Conservation (phyloP, 2,797 vertebrate genomes). For the Crypturellus tataupa region DNA sequence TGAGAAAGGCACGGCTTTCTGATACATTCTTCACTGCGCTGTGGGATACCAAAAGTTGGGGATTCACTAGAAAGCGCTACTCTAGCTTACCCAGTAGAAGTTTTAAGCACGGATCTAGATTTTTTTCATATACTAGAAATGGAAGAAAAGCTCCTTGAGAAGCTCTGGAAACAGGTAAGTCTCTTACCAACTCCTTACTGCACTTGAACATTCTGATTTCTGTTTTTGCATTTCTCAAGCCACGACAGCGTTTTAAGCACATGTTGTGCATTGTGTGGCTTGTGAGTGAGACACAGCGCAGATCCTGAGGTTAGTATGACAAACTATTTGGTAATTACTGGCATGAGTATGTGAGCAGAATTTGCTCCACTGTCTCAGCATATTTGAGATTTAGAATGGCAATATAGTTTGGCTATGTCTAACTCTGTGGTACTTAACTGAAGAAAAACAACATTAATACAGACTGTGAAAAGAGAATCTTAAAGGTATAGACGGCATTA, state of each 20-base stretch:
- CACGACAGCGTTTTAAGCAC: background rate
- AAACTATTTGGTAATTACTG: slow-evolving; percentile 29
- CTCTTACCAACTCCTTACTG: background rate
- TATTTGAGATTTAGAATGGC: background rate
- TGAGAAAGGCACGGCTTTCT: background rate
- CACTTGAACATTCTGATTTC: background rate
- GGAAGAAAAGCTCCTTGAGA: background rate
- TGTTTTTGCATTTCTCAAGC: background rate
- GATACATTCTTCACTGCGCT: background rate
- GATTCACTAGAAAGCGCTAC: background rate
- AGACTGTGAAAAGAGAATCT: background rate
- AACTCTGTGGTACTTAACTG: background rate
- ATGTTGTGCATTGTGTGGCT: background rate
- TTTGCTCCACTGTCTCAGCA: slow-evolving; percentile 21
- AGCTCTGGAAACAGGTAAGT: background rate
- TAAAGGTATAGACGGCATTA: background rate
- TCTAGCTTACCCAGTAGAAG: background rate
- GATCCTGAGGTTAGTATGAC: background rate
- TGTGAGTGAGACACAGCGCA: background rate
- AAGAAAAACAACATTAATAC: slow-evolving; percentile 39
- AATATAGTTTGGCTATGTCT: background rate
- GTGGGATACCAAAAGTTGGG: background rate
- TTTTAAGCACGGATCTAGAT: background rate
- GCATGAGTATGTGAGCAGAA: background rate
- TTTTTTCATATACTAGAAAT: background rate